These are phyloP conservation scores for Ornithoptera priamus DNA, from an alignment of 2,888 invertebrate species.

Conservation along the genomic window DNA sequence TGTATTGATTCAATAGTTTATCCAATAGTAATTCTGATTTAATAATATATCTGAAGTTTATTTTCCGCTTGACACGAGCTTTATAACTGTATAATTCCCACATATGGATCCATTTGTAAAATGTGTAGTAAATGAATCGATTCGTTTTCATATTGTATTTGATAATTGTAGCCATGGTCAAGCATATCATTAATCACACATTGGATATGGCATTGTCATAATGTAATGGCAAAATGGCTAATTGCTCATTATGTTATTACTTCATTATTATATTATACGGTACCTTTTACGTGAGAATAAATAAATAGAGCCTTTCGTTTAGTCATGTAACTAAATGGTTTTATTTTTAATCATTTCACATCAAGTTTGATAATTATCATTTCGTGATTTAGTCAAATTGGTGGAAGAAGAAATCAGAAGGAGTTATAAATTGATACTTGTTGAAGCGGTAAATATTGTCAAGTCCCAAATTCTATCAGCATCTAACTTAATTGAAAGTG, in stretches of 20 bases:
- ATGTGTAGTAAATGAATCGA: slow-evolving; percentile 4
- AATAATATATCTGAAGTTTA: not conserved
- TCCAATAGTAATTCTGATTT: not conserved
- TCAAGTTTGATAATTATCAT: not conserved
- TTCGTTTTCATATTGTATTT: slow-evolving; percentile 23
- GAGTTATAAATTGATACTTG: no score
- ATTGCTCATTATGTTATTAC: slow-evolving; percentile 19
- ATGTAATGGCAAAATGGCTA: slow-evolving; percentile 16
- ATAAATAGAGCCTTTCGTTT: not conserved
- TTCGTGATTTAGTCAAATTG: no score
- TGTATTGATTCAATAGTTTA: no score
- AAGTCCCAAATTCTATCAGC: not conserved
- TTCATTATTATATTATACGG: slow-evolving; percentile 14
- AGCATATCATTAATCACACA: slow-evolving; percentile 24
- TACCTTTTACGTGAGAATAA: not conserved
- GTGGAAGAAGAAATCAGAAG: no score
- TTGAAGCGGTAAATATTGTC: not conserved
- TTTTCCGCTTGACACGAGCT: not conserved
- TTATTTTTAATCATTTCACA: not conserved
- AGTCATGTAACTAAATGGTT: slow-evolving; percentile 8
- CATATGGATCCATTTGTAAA: not conserved
- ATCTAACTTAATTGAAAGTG: not conserved
- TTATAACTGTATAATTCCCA: not conserved
- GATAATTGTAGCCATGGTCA: slow-evolving; percentile 4
- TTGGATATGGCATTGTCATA: slow-evolving; percentile 23